Conservation (phyloP, 2,113 vertebrate genomes). For the Epinephelus fuscoguttatus region DNA sequence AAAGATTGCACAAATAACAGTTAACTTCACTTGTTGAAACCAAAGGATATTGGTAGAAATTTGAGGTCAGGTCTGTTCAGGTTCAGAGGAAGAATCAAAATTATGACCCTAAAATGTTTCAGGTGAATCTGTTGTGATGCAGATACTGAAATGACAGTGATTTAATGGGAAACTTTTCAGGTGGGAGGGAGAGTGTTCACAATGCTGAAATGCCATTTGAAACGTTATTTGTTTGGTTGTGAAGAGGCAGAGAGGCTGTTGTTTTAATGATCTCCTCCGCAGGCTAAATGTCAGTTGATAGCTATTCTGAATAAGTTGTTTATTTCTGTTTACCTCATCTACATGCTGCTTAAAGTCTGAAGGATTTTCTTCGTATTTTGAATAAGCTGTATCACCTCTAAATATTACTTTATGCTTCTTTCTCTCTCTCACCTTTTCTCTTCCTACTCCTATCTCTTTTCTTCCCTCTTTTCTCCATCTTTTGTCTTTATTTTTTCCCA, state of each 20-base stretch:
- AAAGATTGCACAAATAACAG: too few relatives aligned
- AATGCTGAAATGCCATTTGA: background rate
- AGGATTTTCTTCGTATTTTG: background rate
- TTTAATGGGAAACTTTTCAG: background rate
- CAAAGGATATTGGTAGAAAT: background rate
- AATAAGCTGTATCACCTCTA: background rate
- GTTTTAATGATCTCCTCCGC: background rate
- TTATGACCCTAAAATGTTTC: background rate
- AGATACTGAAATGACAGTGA: background rate
- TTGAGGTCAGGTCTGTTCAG: background rate
- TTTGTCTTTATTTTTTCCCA: background rate
- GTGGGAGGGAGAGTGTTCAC: background rate
- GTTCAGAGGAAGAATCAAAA: background rate
- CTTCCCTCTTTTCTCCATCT: background rate
- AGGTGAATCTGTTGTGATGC: background rate
- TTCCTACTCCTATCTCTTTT: background rate
- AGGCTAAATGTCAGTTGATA: conserved; percentile 10
- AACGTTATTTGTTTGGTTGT: background rate
- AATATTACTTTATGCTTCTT: background rate
- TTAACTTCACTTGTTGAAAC: too few relatives aligned
- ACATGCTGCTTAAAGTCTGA: background rate
- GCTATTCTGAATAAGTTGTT: background rate
- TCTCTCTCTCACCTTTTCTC: background rate
- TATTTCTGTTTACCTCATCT: background rate
- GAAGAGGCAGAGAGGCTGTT: background rate